phyloP scores from a whole-genome alignment of 2,888 invertebrate species.

The Gastrophysa polygoni region DNA sequence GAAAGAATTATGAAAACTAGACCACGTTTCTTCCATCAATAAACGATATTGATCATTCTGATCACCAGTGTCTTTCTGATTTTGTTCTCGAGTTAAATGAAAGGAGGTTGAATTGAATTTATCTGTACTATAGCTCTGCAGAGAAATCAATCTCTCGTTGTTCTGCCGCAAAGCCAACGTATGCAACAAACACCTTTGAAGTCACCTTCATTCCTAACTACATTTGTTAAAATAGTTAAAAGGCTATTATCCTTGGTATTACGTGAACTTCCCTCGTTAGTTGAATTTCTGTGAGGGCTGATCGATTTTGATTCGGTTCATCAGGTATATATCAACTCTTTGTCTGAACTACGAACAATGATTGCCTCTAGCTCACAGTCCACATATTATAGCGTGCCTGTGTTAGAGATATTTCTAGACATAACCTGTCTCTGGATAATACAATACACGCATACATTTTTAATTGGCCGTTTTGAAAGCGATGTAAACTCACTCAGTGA shows the following conservation, averaged over 20 bases:
- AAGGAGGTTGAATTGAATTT: no score
- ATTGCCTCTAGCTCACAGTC: neutral
- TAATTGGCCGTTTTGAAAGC: conserved; percentile 1
- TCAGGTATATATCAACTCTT: neutral
- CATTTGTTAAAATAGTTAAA: no score
- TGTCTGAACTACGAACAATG: neutral
- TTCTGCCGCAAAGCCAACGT: no score
- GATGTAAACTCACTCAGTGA: neutral
- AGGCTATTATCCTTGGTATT: neutral
- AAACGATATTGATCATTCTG: no score
- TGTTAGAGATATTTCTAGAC: conserved; percentile 9
- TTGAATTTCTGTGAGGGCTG: neutral
- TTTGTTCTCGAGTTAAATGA: no score
- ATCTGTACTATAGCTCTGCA: no score
- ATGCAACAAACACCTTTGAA: no score
- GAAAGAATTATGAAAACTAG: no score
- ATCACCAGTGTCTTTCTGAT: no score
- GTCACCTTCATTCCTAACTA: no score
- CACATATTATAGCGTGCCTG: conserved; percentile 14
- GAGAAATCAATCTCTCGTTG: no score
- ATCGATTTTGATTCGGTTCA: neutral
- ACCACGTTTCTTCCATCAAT: no score
- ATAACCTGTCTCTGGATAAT: neutral
- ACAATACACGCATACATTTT: conserved; percentile 14
- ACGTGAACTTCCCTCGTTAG: neutral